Evolutionary conservation across 2,113 vertebrate genomes (phyloP), one percentile per base, ranked within the genome.

Genomic region (Phrynosoma platyrhinos): DNA sequence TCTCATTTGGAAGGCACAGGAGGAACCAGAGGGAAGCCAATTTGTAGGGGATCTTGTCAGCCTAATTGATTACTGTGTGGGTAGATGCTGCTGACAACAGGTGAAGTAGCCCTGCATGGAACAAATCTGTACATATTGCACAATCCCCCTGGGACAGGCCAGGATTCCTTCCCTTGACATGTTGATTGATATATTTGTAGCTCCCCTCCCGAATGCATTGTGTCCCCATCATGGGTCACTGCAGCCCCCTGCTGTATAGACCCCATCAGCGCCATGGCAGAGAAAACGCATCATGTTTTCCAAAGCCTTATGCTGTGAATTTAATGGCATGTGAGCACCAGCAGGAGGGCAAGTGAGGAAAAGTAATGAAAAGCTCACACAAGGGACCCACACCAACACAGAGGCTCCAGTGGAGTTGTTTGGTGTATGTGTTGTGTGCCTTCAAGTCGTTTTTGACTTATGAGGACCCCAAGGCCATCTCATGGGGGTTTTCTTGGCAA

Each of bases 61-160:
- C 69, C 84, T 96, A 96, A 97, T 96, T 96, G 97, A 97, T 98
- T 96, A 96, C 97, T 95, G 95, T 93, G 71, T 36, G 20, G 87
- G 58, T 84, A 52, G 79, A 78, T 66, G 53, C 91, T 92, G 83
- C 92, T 88, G 27, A 66, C 83, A 93, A 92, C 93, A 93, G 94
- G 96, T 92, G 92, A 96, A 88, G 90, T 79, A 36, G 78, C 90
- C 30, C 64, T 3, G 52, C 92, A 93, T 4, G 47, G 94, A 95
- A 95, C 94, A 82, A 91, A 93, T 92, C 58, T 66, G 80, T 87
- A n/a, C 36, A 40, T 66, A 80, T 91, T 47, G 0, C 13, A 82
- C 18, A 0, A 83, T 93, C 91, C 93, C 87, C 30, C 86, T 69
- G 74, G 88, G 78, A 68, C 74, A 79, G 79, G 27, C 68, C 0